Conservation (phyloP, 2,113 vertebrate species). For the Notechis scutatus region DNA sequence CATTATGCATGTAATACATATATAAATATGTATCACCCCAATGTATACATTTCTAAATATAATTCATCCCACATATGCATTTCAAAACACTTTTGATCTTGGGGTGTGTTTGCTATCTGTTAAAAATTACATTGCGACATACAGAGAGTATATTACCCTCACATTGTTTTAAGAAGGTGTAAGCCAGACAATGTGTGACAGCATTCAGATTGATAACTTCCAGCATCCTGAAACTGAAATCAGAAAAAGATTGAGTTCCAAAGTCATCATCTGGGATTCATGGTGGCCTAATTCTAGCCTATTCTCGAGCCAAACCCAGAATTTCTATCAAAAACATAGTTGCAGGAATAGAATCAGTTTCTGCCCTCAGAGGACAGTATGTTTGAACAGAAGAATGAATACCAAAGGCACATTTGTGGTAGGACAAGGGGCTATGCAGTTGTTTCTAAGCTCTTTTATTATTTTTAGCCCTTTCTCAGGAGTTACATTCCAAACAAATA, state of each 20-base stretch:
- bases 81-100: background rate
- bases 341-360: background rate
- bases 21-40: background rate
- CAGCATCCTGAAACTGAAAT: background rate
- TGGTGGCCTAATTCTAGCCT: background rate
- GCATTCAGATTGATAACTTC: background rate
- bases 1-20: background rate
- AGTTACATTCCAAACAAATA: background rate
- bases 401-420: background rate
- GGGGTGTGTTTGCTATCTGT: background rate
- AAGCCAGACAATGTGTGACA: background rate
- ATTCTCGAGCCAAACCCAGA: background rate
- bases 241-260: background rate
- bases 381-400: background rate
- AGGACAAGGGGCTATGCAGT: background rate
- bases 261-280: background rate
- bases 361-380: background rate
- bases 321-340: background rate
- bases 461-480: background rate
- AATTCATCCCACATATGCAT: background rate
- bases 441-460: background rate
- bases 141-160: background rate
- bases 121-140: background rate
- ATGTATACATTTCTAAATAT: background rate
- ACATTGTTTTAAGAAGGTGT: background rate